Base-by-base conservation (phyloP, 2,888 invertebrate genomes). In the Opisthograptis luteolata region DNA sequence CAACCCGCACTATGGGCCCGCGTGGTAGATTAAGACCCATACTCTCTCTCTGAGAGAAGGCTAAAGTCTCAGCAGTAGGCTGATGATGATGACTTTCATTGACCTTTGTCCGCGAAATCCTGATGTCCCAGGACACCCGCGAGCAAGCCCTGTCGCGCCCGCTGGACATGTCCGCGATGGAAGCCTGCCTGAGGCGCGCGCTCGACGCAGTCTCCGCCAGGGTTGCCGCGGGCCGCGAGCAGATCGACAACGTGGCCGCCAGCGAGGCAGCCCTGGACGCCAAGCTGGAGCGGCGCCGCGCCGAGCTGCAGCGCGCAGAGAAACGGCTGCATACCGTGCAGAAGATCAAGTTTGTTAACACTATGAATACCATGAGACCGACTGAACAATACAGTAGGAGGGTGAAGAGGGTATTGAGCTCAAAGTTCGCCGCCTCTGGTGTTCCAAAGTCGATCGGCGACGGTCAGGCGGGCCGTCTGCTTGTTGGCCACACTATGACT, bases 281-380 rank as follows among this genome's bases (percentile, higher is more conserved):
- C 6, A 98, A 99, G 91, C 95, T 99, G 48, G 98, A 98, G 76
- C 94, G 99, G 49, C 95, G 97, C 60, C 93, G 94, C 60, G 94
- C 95, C 0, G 99, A 99, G 76, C 91, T 99, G 59, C 97, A 97
- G 66, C 92, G 99, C 41, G 97, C 97, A 59, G 96, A 97, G 79
- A 99, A 99, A 81, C 92, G 99, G 22, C 90, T 99, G 34, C 96
- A 96, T 70, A 97, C 99, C 0, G 91, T 99, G 64, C 97, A 98
- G 84, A 98, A 97, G 92, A 98, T 99, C 58, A 94, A 98, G 95
- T 95, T 61, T 74, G 77, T 5, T 13, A 6, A 1, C 2, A 28
- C 3, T n/a, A 13, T 10, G 10, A 4, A n/a, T n/a, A n/a, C n/a
- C n/a, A n/a, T n/a, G n/a, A n/a, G n/a, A n/a, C n/a, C n/a, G n/a